phyloP scores from a whole-genome alignment of 2,797 vertebrate species.

The Xyrichtys novacula region DNA sequence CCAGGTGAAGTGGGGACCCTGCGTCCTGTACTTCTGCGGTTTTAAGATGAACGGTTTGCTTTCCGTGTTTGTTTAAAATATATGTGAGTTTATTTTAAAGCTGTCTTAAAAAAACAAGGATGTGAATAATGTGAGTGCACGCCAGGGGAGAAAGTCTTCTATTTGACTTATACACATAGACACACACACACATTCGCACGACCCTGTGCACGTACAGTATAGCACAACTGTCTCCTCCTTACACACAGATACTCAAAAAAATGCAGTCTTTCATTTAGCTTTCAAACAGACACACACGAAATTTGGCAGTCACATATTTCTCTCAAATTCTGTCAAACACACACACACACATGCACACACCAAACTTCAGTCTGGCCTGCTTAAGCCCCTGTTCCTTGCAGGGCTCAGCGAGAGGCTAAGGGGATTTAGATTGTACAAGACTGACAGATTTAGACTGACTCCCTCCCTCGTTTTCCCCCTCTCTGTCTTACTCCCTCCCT shows the following conservation, averaged over 20 bases:
- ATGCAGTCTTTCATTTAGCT: slow-evolving; percentile 46
- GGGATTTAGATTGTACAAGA: slow-evolving; percentile 80
- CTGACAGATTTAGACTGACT: slow-evolving; percentile 74
- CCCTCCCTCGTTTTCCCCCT: slow-evolving; percentile 41
- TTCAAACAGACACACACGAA: slow-evolving; percentile 56
- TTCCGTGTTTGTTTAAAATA: slow-evolving; percentile 72
- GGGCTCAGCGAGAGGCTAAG: slow-evolving; percentile 69
- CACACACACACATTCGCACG: slow-evolving; percentile 9
- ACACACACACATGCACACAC: slow-evolving; percentile 24
- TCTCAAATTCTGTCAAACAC: slow-evolving; percentile 38
- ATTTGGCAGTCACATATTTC: slow-evolving; percentile 32
- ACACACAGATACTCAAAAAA: slow-evolving; percentile 19
- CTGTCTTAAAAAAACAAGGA: slow-evolving; percentile 51
- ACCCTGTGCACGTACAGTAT: not conserved
- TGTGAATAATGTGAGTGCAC: slow-evolving; percentile 57
- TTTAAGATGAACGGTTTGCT: slow-evolving; percentile 72
- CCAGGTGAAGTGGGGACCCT: slow-evolving; percentile 51
- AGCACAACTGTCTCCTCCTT: slow-evolving; percentile 28
- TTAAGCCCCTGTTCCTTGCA: slow-evolving; percentile 65
- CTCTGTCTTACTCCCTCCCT: slow-evolving; percentile 26
- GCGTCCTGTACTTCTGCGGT: slow-evolving; percentile 48
- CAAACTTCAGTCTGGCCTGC: slow-evolving; percentile 49
- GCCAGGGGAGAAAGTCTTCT: slow-evolving; percentile 28
- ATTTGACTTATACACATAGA: slow-evolving; percentile 26
- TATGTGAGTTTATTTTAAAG: slow-evolving; percentile 57